phyloP scores from a whole-genome alignment of 2,113 vertebrate species.

The Propithecus coquereli region DNA sequence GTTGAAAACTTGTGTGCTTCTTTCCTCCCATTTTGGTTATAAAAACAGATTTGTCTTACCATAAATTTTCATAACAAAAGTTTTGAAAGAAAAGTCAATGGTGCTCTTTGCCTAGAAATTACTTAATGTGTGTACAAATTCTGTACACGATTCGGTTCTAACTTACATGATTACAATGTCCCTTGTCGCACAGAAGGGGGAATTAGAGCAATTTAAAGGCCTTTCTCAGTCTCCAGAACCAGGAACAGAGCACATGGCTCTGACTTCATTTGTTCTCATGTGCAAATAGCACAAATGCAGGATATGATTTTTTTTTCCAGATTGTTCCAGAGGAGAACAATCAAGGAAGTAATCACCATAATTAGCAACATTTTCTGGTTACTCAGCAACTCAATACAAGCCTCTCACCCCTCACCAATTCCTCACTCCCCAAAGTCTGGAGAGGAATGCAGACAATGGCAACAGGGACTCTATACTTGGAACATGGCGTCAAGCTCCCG shows the following conservation, averaged over 20 bases:
- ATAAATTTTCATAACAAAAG: not conserved
- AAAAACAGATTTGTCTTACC: not conserved
- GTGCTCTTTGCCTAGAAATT: slow-evolving; percentile 12
- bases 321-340: slow-evolving; percentile 35
- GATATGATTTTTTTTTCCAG: not conserved
- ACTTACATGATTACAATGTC: slow-evolving; percentile 49
- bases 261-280: slow-evolving; percentile 44
- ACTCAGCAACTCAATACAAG: not conserved
- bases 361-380: slow-evolving; percentile 30
- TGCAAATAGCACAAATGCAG: not conserved
- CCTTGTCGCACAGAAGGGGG: slow-evolving; percentile 15
- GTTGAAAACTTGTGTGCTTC: not conserved
- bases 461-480: not conserved
- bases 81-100: not conserved
- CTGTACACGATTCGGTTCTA: slow-evolving; percentile 41
- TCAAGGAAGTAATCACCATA: not conserved
- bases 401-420: not conserved
- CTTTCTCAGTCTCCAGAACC: slow-evolving; percentile 8
- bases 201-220: slow-evolving; percentile 31
- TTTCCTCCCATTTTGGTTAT: not conserved
- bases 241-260: not conserved
- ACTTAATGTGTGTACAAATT: slow-evolving; percentile 52
- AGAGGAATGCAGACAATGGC: slow-evolving; percentile 47
- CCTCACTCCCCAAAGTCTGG: not conserved
- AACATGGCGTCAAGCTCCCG: slow-evolving; percentile 19